Evolutionary conservation across 2,888 invertebrate genomes (phyloP), one percentile per base, ranked within the genome.

Genomic region (Graphium colonna): DNA sequence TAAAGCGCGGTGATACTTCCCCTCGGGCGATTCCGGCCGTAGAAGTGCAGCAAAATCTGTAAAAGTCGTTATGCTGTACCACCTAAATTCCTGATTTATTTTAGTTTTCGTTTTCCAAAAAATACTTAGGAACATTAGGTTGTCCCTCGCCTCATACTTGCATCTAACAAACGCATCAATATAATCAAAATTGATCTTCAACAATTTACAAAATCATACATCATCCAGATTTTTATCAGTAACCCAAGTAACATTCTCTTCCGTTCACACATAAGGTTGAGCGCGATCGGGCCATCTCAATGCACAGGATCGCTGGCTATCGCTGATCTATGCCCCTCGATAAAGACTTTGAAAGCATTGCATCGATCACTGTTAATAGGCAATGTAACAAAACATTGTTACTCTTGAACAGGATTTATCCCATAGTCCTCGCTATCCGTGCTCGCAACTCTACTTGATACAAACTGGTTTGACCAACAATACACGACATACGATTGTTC

Each of bases 291-390:
- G 43, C 43, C 48, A 44, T 53, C 17, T 18, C 10, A 41, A 52
- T 41, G 41, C 13, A 18, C 39, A 18, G 31, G 36, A 39, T 33
- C 17, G 13, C 49, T 38, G 26, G 18, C 26, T 46, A 40, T 54
- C 41, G 3, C 46, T 42, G 54, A 55, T 55, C 45, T 50, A 42
- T 31, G 46, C 41, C 15, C 17, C 10, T 21, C 33, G 50, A 55
- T 50, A 55, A 50, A 38, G 41, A 36, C 50, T 55, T 41, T 46
- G 54, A 50, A 42, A 55, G 50, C 45, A 41, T 41, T 55, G 54
- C 50, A 55, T 55, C 46, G 40, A 46, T 55, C 54, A 55, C 45
- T 50, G 50, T 50, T 50, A 55, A 55, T 55, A 50, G 54, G 50
- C 54, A 36, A 45, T 45, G 46, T 50, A 55, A 50, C 54, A 55